Evolutionary conservation across 2,113 vertebrate genomes (phyloP).

Genomic region (Sinosuthora webbiana): DNA sequence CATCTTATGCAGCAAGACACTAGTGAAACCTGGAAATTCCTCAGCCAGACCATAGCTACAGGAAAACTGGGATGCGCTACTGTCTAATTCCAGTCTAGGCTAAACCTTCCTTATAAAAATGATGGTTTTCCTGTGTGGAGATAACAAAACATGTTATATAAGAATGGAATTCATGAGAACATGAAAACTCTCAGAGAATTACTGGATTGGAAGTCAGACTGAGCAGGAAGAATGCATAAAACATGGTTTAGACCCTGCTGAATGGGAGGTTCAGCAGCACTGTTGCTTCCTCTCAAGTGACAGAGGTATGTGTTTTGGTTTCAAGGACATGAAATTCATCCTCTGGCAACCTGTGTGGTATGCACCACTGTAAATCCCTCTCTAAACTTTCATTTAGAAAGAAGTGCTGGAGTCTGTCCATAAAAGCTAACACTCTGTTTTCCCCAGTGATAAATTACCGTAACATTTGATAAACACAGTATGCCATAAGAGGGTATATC

Average conservation of each 20-base stretch:
- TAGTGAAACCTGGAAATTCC: not conserved
- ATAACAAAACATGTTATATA: not conserved
- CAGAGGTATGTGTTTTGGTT: not conserved
- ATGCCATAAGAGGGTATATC: conserved; percentile 17
- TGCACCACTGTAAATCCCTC: not conserved
- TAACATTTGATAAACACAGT: conserved; percentile 46
- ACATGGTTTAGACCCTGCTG: not conserved
- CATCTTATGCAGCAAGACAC: not conserved
- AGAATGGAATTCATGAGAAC: not conserved
- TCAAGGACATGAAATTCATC: not conserved
- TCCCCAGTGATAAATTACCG: not conserved
- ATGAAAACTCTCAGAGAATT: not conserved
- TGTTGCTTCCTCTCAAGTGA: not conserved
- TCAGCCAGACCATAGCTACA: not conserved
- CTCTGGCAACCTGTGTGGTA: conserved; percentile 30
- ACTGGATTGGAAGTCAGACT: not conserved
- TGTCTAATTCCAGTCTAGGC: not conserved
- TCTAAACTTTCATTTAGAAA: conserved; percentile 14
- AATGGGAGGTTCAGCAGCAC: not conserved
- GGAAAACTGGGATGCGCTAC: not conserved
- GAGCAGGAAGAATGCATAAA: not conserved
- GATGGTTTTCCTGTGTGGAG: not conserved
- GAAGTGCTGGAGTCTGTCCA: not conserved
- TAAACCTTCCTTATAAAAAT: not conserved
- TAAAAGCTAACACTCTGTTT: conserved; percentile 24